These are phyloP conservation scores for Salarias fasciatus DNA, from an alignment of 2,797 vertebrate genomes.

Conservation along the genomic window DNA sequence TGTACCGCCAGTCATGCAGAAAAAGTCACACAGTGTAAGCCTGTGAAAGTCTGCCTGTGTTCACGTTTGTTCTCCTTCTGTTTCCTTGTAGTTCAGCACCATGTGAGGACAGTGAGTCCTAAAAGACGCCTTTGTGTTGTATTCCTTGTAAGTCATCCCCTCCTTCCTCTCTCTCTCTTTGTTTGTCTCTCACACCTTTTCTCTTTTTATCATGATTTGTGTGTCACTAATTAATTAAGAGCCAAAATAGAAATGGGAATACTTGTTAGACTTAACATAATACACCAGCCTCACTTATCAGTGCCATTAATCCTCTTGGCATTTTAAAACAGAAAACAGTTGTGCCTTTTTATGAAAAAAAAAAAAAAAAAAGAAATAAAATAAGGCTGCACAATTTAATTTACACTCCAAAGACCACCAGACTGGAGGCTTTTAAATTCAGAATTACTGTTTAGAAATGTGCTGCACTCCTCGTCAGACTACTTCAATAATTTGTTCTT, in stretches of 20 bases:
- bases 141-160: constrained; percentile 9
- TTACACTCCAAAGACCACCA: constrained; percentile 47
- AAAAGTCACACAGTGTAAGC: constrained; percentile 65
- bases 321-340: constrained; percentile 56
- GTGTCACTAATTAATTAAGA: constrained; percentile 45
- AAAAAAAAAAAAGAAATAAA: constrained; percentile 16
- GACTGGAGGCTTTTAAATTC: constrained; percentile 22
- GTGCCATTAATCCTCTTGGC: constrained; percentile 70
- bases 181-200: constrained; percentile 16
- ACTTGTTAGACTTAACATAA: constrained; percentile 62
- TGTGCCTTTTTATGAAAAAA: constrained; percentile 41
- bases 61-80: constrained; percentile 64
- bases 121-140: constrained; percentile 22
- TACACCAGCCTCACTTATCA: constrained; percentile 56
- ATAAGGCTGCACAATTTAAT: constrained; percentile 45
- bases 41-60: constrained; percentile 59
- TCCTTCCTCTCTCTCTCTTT: background rate
- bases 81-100: constrained; percentile 45
- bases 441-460: constrained; percentile 16
- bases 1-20: constrained; percentile 68
- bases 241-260: constrained; percentile 60
- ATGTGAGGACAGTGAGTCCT: constrained; percentile 12
- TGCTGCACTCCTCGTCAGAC: background rate
- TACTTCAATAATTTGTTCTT: background rate
- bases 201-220: constrained; percentile 35